Conservation (phyloP, 2,888 invertebrate species). For the Noctuana brunneofusca region DNA sequence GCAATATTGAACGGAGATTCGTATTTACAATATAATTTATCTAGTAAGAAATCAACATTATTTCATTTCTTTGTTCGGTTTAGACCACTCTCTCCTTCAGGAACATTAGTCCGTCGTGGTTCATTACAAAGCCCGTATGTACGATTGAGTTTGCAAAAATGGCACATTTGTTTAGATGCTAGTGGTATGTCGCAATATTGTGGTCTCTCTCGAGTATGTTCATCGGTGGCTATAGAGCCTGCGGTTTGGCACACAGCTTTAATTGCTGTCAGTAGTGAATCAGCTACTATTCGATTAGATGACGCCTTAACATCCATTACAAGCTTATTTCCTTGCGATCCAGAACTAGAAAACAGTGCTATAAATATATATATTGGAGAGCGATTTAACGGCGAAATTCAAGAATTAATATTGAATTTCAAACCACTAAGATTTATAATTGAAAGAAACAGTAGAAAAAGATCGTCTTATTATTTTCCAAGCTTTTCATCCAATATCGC, state of each 20-base stretch:
- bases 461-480: constrained; percentile 52
- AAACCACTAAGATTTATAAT: constrained; percentile 59
- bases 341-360: constrained; percentile 62
- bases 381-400: constrained; percentile 71
- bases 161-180: constrained; percentile 71
- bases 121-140: constrained; percentile 55
- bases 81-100: constrained; percentile 69
- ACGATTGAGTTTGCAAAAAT: constrained; percentile 67
- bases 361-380: constrained; percentile 68
- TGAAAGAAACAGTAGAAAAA: constrained; percentile 44
- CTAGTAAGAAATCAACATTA: constrained; percentile 61
- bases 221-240: constrained; percentile 59
- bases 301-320: constrained; percentile 56
- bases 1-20: constrained; percentile 74
- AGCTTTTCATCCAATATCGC: constrained; percentile 62
- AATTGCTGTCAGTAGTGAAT: constrained; percentile 64
- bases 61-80: constrained; percentile 76
- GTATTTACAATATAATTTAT: constrained; percentile 61
- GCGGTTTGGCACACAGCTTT: constrained; percentile 71
- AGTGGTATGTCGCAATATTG: constrained; percentile 59
- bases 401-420: constrained; percentile 74
- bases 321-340: constrained; percentile 65
- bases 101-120: constrained; percentile 68
- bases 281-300: constrained; percentile 64
- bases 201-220: constrained; percentile 60